These are phyloP conservation scores for Rhinatrema bivittatum DNA, from an alignment of 2,797 vertebrate species.

Conservation along the genomic window DNA sequence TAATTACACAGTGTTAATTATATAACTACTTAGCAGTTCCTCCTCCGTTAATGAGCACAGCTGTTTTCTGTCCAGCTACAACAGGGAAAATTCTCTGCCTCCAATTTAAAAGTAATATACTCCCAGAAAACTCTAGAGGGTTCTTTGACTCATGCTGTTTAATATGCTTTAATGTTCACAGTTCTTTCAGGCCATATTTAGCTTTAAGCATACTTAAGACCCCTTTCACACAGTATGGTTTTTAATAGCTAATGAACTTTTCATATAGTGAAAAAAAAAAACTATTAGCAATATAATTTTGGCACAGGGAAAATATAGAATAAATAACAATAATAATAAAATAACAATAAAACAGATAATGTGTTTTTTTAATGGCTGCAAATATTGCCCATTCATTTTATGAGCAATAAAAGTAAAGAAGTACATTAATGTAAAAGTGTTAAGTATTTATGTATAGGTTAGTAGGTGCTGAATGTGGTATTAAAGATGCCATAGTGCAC, in stretches of 20 bases:
- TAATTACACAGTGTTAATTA: conserved; percentile 47
- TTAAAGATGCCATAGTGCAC: no score
- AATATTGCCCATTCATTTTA: no score
- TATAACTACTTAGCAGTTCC: conserved; percentile 38
- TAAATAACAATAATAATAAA: no score
- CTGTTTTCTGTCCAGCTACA: conserved; percentile 49
- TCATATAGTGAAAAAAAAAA: conserved; percentile 19
- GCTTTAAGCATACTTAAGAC: background rate
- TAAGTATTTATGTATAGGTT: no score
- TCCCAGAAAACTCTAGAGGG: conserved; percentile 34
- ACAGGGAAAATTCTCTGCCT: conserved; percentile 34
- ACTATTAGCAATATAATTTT: conserved; percentile 1
- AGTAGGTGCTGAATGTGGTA: no score
- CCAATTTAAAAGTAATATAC: conserved; percentile 43
- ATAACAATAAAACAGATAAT: no score
- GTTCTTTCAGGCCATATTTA: conserved; percentile 8
- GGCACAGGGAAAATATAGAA: background rate
- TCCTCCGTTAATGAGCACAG: conserved; percentile 49
- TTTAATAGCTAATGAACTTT: conserved; percentile 22
- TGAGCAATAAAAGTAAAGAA: no score
- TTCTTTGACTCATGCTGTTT: conserved; percentile 21
- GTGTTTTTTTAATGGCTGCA: no score
- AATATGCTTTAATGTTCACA: conserved; percentile 12
- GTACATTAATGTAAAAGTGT: no score
- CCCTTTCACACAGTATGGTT: background rate